Percentiles rank a stretch among this genome's conserved stretches.
Evolutionary conservation across 2,113 vertebrate species (phyloP).

Genomic region (Triplophysa dalaica): DNA sequence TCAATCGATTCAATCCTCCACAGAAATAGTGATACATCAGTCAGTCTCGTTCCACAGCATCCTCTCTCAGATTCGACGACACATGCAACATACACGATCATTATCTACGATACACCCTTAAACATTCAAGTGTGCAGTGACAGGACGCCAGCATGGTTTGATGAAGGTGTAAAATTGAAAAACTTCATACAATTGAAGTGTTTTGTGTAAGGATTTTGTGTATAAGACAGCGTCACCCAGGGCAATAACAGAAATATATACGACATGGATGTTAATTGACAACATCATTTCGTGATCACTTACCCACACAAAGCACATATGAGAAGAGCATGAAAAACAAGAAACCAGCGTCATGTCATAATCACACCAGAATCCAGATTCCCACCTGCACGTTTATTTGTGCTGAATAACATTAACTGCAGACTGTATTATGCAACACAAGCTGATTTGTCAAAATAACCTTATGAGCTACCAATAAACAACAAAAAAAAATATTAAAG

Average conservation of each 20-base stretch:
- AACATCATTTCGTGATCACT: constrained; percentile 21
- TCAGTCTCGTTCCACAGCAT: neutral
- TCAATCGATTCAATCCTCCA: constrained; percentile 59
- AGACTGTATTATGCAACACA: neutral
- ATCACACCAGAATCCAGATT: too few relatives aligned
- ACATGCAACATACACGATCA: constrained; percentile 2
- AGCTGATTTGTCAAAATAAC: constrained; percentile 26
- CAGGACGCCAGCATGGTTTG: neutral
- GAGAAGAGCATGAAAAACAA: constrained; percentile 6
- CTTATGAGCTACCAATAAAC: neutral
- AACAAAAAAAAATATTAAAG: too few relatives aligned
- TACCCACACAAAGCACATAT: constrained; percentile 8
- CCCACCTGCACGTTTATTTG: too few relatives aligned
- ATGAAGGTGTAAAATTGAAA: constrained; percentile 16
- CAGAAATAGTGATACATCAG: constrained; percentile 24
- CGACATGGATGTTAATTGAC: neutral
- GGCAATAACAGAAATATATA: neutral
- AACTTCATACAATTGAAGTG: neutral
- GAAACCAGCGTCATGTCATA: too few relatives aligned
- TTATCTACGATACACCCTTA: constrained; percentile 26
- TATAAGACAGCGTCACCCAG: neutral
- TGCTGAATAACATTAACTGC: too few relatives aligned
- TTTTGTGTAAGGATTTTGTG: neutral
- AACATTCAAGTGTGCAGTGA: neutral
- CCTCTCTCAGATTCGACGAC: neutral